phyloP scores from a whole-genome alignment of 2,888 invertebrate species.

The Bhutanitis thaidina region DNA sequence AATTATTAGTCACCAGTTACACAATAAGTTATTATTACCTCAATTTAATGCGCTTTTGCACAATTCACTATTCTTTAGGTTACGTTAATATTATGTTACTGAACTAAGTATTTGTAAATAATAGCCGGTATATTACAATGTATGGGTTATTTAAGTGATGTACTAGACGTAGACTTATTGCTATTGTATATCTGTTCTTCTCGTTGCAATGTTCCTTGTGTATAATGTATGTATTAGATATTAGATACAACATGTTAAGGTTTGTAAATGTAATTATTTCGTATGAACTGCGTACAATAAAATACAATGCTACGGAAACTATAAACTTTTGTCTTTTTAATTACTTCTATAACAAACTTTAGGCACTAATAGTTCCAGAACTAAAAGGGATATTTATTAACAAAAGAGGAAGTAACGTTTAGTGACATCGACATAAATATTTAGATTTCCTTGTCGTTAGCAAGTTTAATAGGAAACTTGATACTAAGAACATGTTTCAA shows the following conservation, averaged over 20 bases:
- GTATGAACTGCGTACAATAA: constrained; percentile 21
- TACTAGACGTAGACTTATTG: constrained; percentile 3
- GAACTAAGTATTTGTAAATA: constrained; percentile 51
- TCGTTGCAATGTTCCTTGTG: constrained; percentile 21
- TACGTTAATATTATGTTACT: constrained; percentile 28
- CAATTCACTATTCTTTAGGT: constrained; percentile 58
- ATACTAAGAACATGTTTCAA: too few species aligned
- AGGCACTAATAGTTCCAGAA: too few species aligned
- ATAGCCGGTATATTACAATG: constrained; percentile 32
- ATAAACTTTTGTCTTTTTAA: too few species aligned
- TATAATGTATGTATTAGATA: constrained; percentile 15
- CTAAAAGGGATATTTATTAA: too few species aligned
- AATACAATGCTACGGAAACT: constrained; percentile 13
- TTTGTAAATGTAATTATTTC: constrained; percentile 22
- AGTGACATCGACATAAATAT: too few species aligned
- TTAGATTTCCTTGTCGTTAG: too few species aligned
- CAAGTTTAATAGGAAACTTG: too few species aligned
- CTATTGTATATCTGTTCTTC: constrained; percentile 17
- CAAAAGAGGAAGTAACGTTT: too few species aligned
- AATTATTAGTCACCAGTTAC: constrained; percentile 76
- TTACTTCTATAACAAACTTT: too few species aligned
- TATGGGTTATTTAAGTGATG: constrained; percentile 16
- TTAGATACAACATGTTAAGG: constrained; percentile 11
- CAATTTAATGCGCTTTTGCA: constrained; percentile 75
- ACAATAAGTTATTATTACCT: constrained; percentile 77